Conservation (phyloP, 2,888 invertebrate genomes). For the Limnephilus rhombicus region DNA sequence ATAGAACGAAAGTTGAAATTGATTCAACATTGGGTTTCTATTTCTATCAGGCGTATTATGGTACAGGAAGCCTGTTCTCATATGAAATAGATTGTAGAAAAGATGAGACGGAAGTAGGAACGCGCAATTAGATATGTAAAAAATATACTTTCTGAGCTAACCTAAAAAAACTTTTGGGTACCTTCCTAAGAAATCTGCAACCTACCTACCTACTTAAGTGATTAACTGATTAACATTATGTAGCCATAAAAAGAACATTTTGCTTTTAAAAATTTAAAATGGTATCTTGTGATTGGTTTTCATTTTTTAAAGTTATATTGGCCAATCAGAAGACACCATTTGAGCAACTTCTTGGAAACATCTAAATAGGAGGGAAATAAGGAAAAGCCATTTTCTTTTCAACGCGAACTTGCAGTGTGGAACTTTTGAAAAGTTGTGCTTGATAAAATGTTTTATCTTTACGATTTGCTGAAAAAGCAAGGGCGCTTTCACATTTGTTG, state of each 20-base stretch:
- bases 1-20: too few relatives aligned
- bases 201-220: neutral
- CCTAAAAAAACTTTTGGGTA: too few relatives aligned
- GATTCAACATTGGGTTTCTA: too few relatives aligned
- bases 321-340: neutral
- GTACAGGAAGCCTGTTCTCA: too few relatives aligned
- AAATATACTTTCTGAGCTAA: too few relatives aligned
- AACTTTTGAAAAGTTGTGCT: neutral
- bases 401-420: neutral
- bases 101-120: too few relatives aligned
- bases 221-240: neutral
- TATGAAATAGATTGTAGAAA: too few relatives aligned
- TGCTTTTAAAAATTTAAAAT: neutral
- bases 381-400: neutral
- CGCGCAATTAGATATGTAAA: too few relatives aligned
- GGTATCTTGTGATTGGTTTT: neutral
- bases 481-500: conserved; percentile 36
- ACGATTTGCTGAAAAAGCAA: conserved; percentile 9
- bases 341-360: neutral
- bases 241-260: neutral
- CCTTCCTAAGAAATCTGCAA: neutral
- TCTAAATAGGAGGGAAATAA: conserved; percentile 1
- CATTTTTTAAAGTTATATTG: neutral
- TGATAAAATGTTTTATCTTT: conserved; percentile 19
- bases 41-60: too few relatives aligned